Conservation (phyloP, 2,888 invertebrate species). For the Listrodromus nycthemerus region DNA sequence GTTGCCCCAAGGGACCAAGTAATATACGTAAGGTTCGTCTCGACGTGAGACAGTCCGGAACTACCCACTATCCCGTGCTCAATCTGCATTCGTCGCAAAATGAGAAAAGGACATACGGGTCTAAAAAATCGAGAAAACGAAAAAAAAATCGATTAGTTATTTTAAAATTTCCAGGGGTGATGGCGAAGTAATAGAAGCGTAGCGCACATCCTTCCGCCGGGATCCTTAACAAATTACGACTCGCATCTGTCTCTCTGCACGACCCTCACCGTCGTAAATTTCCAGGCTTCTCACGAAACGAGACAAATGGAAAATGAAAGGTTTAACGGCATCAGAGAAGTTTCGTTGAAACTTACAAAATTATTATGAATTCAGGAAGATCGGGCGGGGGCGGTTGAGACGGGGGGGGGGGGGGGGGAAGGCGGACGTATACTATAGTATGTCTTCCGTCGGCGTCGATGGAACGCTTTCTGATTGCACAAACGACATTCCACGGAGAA, state of each 20-base stretch:
- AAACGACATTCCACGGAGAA: not conserved
- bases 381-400: not conserved
- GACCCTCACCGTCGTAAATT: not conserved
- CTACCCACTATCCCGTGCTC: not conserved
- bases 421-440: not conserved
- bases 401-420: no score
- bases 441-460: not conserved
- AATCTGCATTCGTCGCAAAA: not conserved
- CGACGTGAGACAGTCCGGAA: conserved; percentile 6
- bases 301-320: not conserved
- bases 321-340: not conserved
- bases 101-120: not conserved
- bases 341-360: not conserved
- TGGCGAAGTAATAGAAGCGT: not conserved
- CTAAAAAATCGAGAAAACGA: not conserved
- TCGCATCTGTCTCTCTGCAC: not conserved
- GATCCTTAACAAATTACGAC: not conserved
- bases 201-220: not conserved
- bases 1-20: conserved; percentile 9
- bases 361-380: not conserved
- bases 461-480: not conserved
- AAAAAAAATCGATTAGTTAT: not conserved
- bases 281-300: not conserved
- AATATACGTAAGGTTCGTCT: conserved; percentile 18
- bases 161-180: not conserved